phyloP scores from a whole-genome alignment of 1,140 invertebrate genomes.

The Lucilia cuprina region DNA sequence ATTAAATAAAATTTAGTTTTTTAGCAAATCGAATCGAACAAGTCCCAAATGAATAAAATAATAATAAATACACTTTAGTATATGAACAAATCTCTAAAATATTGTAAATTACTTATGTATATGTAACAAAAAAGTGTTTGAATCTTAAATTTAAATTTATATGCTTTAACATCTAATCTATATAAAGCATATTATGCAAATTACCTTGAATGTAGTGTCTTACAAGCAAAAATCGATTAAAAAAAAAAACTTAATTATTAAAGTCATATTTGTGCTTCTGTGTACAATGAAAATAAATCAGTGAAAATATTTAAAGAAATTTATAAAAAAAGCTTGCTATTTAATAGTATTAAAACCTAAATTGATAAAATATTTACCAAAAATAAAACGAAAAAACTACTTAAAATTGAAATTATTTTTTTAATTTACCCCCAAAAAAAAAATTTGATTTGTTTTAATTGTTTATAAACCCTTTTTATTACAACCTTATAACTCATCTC shows the following conservation, averaged over 20 bases:
- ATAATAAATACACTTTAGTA: neutral
- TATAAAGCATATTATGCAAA: slow-evolving; percentile 29
- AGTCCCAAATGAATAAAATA: neutral
- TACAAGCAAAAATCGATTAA: slow-evolving; percentile 2
- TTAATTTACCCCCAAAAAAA: neutral
- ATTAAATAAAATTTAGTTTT: neutral
- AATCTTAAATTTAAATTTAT: neutral
- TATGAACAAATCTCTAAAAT: neutral
- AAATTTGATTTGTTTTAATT: neutral
- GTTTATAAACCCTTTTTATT: neutral
- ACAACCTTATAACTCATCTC: too few relatives aligned
- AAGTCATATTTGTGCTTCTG: slow-evolving; percentile 28
- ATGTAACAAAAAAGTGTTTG: neutral
- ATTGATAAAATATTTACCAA: slow-evolving; percentile 48
- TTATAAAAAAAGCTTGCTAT: slow-evolving; percentile 43
- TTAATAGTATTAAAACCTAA: slow-evolving; percentile 49
- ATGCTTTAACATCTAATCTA: slow-evolving; percentile 17
- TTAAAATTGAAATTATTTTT: neutral
- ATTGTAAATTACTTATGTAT: neutral
- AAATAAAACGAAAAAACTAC: slow-evolving; percentile 23
- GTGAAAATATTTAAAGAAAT: slow-evolving; percentile 9
- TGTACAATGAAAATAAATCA: slow-evolving; percentile 15
- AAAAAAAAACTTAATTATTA: slow-evolving; percentile 9
- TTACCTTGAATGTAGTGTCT: slow-evolving; percentile 35
- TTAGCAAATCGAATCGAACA: neutral